Base-by-base conservation (phyloP, 2,797 vertebrate species). In the Sebastes nivosus region DNA sequence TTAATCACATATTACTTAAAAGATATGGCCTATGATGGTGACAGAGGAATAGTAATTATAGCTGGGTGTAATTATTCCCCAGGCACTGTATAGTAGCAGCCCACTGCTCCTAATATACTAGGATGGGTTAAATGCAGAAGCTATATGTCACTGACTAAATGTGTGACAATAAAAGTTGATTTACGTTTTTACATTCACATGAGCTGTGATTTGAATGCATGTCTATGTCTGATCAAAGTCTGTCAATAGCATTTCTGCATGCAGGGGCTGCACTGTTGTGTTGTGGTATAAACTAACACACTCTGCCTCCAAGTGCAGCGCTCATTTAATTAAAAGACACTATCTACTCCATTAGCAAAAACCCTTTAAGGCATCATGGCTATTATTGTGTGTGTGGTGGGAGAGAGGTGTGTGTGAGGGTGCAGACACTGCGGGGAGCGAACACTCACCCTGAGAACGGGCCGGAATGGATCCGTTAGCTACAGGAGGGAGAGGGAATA, bases 391-490 rank as follows among this genome's bases (percentile, higher is more conserved):
- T 83, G 78, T 87, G 74, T 84, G 81, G 34, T 36, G 34, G 34
- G 34, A 36, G 34, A 36, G 34, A 12, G 11, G 87, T 68, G 88
- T 69, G 78, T 87, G 74, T 84, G 81, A 92, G 91, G 87, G 29
- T 65, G 69, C 36, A 20, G 83, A 84, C 77, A 4, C 89, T 80
- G 84, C 85, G 38, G 42, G 58, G 36, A 84, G 88, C 68, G 92
- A 93, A 88, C 83, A 93, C 93, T 93, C 96, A 99, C 98, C 97
- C 98, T 98, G 94, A 98, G 94, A 96, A 99, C 97, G 85, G 98
- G 97, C 92, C 98, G 96, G 95, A 98, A 98, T 57, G 98, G 97
- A 96, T 99, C 98, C 86, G 98, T 96, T 96, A 99, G 94, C 98
- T 99, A 92, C 87, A 96, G 72, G 72, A 83, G 64, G 64, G 61